Conservation (phyloP, 2,113 vertebrate species). For the Aptenodytes patagonicus region DNA sequence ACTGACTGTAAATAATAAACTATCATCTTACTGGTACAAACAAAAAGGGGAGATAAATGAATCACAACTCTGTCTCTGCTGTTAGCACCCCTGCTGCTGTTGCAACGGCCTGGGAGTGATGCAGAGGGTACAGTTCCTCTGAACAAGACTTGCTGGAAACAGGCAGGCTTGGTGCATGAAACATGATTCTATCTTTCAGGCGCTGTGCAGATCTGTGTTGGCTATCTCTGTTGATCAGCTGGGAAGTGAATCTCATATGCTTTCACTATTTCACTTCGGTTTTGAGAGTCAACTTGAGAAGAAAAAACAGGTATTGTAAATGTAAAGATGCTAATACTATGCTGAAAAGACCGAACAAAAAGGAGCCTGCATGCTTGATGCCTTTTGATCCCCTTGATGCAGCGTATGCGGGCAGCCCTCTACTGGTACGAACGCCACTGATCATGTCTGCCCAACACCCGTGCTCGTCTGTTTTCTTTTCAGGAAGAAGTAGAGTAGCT, state of each 20-base stretch:
- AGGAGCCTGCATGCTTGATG: background rate
- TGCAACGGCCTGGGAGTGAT: background rate
- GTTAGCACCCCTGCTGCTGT: background rate
- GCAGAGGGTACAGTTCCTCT: background rate
- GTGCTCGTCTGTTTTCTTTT: background rate
- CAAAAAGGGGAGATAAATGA: background rate
- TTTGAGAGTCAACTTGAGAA: background rate
- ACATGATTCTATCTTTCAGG: background rate
- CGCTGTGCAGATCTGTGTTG: background rate
- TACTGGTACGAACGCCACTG: background rate
- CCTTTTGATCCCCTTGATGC: background rate
- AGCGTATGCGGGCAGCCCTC: background rate
- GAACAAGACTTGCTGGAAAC: background rate
- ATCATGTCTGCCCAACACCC: fast-evolving
- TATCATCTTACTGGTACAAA: background rate
- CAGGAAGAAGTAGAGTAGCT: background rate
- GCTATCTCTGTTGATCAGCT: fast-evolving
- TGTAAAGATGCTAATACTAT: background rate
- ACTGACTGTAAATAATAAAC: background rate
- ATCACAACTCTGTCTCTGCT: background rate
- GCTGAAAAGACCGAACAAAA: background rate
- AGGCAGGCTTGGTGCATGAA: background rate
- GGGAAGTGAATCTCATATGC: background rate
- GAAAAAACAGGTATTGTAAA: background rate
- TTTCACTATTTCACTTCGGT: background rate